Conservation (phyloP, 2,113 vertebrate species). For the Mobula hypostoma region DNA sequence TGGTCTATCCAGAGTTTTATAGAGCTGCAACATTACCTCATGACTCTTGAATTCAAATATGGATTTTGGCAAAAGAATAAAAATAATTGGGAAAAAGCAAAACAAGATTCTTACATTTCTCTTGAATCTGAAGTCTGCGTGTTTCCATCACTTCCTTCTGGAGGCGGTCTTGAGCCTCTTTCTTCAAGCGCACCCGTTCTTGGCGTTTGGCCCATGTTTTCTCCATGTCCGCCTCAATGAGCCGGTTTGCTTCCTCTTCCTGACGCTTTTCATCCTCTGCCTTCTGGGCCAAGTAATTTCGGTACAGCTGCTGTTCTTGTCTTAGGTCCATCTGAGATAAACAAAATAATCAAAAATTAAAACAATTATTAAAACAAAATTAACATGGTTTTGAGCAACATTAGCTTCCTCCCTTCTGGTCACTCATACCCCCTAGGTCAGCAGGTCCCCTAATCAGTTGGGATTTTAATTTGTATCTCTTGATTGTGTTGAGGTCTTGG, state of each 20-base stretch:
- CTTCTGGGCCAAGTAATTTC: conserved; percentile 59
- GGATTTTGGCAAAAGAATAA: not conserved
- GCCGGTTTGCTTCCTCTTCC: conserved; percentile 58
- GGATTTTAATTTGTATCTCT: too few species aligned
- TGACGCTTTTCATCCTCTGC: conserved; percentile 56
- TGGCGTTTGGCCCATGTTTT: conserved; percentile 54
- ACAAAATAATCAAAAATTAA: not conserved
- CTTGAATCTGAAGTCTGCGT: conserved; percentile 64
- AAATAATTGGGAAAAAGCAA: too few species aligned
- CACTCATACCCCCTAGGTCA: too few species aligned
- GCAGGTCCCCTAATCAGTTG: too few species aligned
- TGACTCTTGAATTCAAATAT: not conserved
- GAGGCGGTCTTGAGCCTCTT: conserved; percentile 61
- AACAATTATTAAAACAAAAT: not conserved
- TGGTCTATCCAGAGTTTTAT: too few species aligned
- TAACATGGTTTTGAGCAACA: not conserved
- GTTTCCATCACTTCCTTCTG: conserved; percentile 66
- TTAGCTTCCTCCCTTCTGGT: not conserved
- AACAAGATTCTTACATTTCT: conserved; percentile 65
- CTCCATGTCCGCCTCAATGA: conserved; percentile 59
- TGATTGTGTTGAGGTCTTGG: too few species aligned
- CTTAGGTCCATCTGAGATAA: conserved; percentile 55
- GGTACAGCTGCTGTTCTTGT: conserved; percentile 66
- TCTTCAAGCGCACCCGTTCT: conserved; percentile 50
- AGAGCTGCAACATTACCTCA: too few species aligned